Percentiles rank a stretch among this genome's conserved stretches.
phyloP scores from a whole-genome alignment of 2,888 invertebrate species.

The Sminthurinus aureus region DNA sequence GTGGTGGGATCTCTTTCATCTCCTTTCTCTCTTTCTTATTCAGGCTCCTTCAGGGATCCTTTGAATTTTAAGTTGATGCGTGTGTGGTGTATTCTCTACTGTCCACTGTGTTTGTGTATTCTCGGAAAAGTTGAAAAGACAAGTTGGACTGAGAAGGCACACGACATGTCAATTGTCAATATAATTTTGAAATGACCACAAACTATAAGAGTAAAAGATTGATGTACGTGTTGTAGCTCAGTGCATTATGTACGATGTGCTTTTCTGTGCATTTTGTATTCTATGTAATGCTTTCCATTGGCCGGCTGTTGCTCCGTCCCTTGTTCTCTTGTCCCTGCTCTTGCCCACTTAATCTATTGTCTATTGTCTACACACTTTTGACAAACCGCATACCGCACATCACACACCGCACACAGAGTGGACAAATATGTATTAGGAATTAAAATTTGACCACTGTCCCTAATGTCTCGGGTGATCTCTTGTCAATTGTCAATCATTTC shows the following conservation, averaged over 20 bases:
- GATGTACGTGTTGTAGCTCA: not conserved
- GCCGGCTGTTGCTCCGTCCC: slow-evolving; percentile 24
- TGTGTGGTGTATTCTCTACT: not conserved
- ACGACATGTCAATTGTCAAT: slow-evolving; percentile 25
- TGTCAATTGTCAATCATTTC: not conserved
- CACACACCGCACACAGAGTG: not conserved
- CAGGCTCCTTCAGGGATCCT: not conserved
- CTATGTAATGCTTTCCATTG: slow-evolving; percentile 2
- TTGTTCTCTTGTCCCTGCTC: no score
- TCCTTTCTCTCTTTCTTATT: not conserved
- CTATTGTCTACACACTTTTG: not conserved
- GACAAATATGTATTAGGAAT: no score
- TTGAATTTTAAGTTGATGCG: no score
- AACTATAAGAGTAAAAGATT: not conserved
- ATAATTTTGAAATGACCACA: not conserved
- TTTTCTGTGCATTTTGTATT: not conserved
- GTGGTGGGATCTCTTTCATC: not conserved
- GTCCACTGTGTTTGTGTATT: no score
- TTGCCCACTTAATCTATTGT: not conserved
- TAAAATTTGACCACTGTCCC: slow-evolving; percentile 9
- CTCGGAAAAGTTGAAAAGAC: not conserved
- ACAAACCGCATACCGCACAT: not conserved
- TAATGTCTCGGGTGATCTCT: not conserved
- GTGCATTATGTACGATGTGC: not conserved
- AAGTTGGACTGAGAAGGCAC: slow-evolving; percentile 7